These are phyloP conservation scores for Hydrolagus affinis DNA, from an alignment of 2,113 vertebrate genomes.

Conservation along the genomic window DNA sequence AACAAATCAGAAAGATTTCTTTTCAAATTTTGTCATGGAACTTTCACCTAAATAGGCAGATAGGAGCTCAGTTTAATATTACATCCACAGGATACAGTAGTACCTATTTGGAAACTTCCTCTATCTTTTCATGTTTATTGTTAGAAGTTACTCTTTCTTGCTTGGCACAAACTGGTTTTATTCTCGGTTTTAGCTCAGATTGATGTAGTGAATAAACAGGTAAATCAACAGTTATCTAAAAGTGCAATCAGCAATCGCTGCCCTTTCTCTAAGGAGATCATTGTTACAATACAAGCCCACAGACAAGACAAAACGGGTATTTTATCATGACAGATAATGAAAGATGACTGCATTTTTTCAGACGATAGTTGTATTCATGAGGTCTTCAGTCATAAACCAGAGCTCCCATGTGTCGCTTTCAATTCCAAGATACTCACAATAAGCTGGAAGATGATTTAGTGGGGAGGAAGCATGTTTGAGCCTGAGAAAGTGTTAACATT, in stretches of 20 bases:
- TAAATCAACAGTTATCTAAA: background rate
- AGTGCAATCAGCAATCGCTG: background rate
- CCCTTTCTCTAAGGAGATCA: background rate
- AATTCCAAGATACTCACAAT: background rate
- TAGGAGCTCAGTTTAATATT: too few relatives aligned
- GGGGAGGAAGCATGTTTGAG: background rate
- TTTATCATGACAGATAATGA: background rate
- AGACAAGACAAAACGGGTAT: background rate
- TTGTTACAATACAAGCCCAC: background rate
- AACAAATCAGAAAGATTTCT: too few relatives aligned
- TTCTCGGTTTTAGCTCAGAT: background rate
- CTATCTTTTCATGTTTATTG: too few relatives aligned
- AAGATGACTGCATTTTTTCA: background rate
- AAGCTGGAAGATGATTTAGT: background rate
- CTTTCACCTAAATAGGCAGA: too few relatives aligned
- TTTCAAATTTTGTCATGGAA: too few relatives aligned
- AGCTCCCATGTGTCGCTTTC: background rate
- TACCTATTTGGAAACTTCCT: too few relatives aligned
- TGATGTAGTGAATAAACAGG: background rate
- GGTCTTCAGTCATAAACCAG: background rate
- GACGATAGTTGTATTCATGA: background rate
- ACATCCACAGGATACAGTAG: too few relatives aligned
- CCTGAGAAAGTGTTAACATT: background rate
- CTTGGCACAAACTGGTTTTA: background rate
- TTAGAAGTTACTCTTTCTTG: too few relatives aligned